phyloP scores from a whole-genome alignment of 2,113 vertebrate genomes.

The Tretioscincus oriximinensis region DNA sequence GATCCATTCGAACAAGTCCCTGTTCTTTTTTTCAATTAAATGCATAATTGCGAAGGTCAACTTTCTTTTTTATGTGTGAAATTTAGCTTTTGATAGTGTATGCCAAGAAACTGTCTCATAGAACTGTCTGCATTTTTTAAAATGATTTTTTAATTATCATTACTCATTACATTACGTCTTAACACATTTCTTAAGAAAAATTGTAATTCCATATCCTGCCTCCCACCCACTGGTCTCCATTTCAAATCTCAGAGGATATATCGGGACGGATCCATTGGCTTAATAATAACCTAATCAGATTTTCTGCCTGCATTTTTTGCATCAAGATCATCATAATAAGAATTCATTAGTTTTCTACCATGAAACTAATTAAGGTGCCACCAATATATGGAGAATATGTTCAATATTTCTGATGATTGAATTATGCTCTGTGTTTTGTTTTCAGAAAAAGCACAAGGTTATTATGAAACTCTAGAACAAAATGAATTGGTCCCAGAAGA shows the following conservation, averaged over 20 bases:
- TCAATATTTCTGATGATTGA: background rate
- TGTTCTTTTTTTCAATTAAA: no score
- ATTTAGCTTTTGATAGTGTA: background rate
- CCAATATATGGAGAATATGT: background rate
- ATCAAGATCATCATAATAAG: background rate
- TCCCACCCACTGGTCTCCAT: no score
- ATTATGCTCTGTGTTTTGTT: constrained; percentile 15
- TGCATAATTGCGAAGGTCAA: no score
- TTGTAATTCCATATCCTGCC: no score
- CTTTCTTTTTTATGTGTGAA: background rate
- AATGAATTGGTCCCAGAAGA: constrained; percentile 85
- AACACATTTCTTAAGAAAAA: no score
- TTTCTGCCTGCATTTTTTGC: background rate
- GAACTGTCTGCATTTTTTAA: no score
- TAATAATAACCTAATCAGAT: background rate
- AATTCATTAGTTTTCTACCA: background rate
- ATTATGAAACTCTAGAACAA: constrained; percentile 91
- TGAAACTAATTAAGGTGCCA: background rate
- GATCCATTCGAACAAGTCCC: no score
- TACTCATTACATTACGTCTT: no score
- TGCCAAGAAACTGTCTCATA: no score
- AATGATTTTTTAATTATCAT: no score
- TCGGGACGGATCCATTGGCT: no score
- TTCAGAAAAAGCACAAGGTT: constrained; percentile 95
- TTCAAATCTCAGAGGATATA: no score